Conservation (phyloP, 2,888 invertebrate species). For the Microctonus brassicae region DNA sequence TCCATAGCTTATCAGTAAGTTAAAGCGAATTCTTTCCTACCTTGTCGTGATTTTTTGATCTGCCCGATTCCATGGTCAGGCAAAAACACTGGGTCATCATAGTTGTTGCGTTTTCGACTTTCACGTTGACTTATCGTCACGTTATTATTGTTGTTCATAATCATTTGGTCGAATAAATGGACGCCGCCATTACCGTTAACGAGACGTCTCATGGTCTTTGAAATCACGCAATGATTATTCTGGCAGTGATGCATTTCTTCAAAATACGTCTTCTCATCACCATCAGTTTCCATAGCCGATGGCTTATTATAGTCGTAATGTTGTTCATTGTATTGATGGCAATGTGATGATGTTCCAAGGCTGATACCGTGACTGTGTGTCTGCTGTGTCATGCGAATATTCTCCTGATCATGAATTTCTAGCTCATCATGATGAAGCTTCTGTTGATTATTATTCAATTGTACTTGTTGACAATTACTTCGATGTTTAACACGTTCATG, state of each 20-base stretch:
- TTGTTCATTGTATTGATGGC: conserved; percentile 30
- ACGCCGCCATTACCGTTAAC: conserved; percentile 14
- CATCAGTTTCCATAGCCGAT: conserved; percentile 60
- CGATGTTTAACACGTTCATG: conserved; percentile 18
- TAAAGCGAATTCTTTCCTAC: conserved; percentile 51
- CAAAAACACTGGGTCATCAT: conserved; percentile 45
- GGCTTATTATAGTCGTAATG: conserved; percentile 26
- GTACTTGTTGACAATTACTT: conserved; percentile 25
- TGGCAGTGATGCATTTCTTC: conserved; percentile 50
- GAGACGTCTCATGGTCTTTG: conserved; percentile 49
- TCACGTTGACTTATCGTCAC: conserved; percentile 39
- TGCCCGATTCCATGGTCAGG: conserved; percentile 38
- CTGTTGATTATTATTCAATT: neutral
- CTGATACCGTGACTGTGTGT: conserved; percentile 8
- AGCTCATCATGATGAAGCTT: neutral
- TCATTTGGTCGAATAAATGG: conserved; percentile 30
- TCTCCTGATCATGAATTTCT: conserved; percentile 20
- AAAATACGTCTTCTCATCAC: conserved; percentile 44
- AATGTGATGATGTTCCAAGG: conserved; percentile 30
- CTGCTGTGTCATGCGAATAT: conserved; percentile 28
- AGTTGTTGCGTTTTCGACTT: conserved; percentile 58
- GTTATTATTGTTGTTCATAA: conserved; percentile 29
- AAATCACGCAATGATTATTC: conserved; percentile 63
- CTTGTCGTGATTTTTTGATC: conserved; percentile 56
- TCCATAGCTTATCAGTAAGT: conserved; percentile 12